These are phyloP conservation scores for Diaperis boleti DNA, from an alignment of 2,888 invertebrate species.

Conservation along the genomic window DNA sequence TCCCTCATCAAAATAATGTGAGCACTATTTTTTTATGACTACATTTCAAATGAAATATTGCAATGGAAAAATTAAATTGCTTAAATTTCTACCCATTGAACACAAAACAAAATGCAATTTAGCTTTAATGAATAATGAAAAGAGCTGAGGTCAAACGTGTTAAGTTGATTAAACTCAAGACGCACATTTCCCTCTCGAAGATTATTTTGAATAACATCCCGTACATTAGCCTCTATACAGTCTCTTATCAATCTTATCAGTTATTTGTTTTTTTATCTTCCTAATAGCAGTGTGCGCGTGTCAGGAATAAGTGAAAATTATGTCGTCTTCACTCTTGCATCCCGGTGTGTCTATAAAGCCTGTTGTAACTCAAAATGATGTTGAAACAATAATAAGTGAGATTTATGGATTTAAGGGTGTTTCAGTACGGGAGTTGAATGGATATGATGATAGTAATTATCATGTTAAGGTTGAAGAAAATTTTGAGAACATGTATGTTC, in stretches of 20 bases:
- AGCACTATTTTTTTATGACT: no score
- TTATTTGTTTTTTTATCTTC: constrained; percentile 11
- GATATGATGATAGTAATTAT: constrained; percentile 86
- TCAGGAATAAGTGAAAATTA: no score
- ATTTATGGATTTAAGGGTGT: constrained; percentile 75
- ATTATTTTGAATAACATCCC: constrained; percentile 7
- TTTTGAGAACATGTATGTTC: constrained; percentile 71
- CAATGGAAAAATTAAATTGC: background rate
- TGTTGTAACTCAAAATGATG: constrained; percentile 68
- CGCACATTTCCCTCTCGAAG: constrained; percentile 27
- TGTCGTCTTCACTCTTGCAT: constrained; percentile 58
- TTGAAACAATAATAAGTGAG: constrained; percentile 69
- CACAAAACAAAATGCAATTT: constrained; percentile 25
- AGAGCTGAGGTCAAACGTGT: constrained; percentile 24
- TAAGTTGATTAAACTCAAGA: constrained; percentile 30
- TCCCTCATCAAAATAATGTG: constrained; percentile 24
- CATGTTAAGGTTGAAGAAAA: constrained; percentile 71
- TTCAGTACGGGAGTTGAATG: constrained; percentile 74
- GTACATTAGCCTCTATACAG: constrained; percentile 16
- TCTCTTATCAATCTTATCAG: background rate
- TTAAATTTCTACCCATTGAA: background rate
- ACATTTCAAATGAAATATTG: no score
- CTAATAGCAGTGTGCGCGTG: no score
- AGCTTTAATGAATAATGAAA: constrained; percentile 23
- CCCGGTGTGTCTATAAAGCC: constrained; percentile 74